phyloP scores from a whole-genome alignment of 1,140 invertebrate genomes.

The Venustaconcha ellipsiformis region DNA sequence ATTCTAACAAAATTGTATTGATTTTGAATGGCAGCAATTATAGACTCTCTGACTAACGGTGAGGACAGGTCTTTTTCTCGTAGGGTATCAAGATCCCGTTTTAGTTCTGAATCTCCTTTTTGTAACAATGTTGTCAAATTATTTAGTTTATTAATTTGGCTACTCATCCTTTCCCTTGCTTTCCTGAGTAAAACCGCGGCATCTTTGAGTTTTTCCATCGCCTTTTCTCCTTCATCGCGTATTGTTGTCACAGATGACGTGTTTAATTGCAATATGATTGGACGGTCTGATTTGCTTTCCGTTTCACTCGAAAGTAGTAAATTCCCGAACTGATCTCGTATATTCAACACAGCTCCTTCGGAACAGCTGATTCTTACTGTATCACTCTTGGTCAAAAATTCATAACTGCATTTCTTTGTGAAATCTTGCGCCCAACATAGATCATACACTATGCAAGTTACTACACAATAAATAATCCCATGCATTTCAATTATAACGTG shows the following conservation, averaged over 20 bases:
- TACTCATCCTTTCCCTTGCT: constrained; percentile 17
- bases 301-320: constrained; percentile 19
- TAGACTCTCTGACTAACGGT: constrained; percentile 20
- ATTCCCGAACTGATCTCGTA: constrained; percentile 23
- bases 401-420: constrained; percentile 20
- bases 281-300: constrained; percentile 7
- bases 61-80: constrained; percentile 19
- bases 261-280: constrained; percentile 26
- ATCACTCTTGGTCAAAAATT: constrained; percentile 13
- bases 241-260: constrained; percentile 20
- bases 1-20: constrained; percentile 32
- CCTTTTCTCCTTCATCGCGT: constrained; percentile 22
- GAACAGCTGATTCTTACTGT: constrained; percentile 23
- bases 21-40: constrained; percentile 31
- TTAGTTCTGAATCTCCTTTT: constrained; percentile 22
- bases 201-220: constrained; percentile 23
- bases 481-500: too few relatives aligned
- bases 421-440: too few relatives aligned
- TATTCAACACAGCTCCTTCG: constrained; percentile 24
- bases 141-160: constrained; percentile 21
- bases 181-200: constrained; percentile 22
- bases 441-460: too few relatives aligned
- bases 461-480: too few relatives aligned
- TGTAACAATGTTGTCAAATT: constrained; percentile 26
- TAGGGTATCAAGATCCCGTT: constrained; percentile 17